Conservation (phyloP, 2,888 invertebrate genomes). For the Icerya purchasi region DNA sequence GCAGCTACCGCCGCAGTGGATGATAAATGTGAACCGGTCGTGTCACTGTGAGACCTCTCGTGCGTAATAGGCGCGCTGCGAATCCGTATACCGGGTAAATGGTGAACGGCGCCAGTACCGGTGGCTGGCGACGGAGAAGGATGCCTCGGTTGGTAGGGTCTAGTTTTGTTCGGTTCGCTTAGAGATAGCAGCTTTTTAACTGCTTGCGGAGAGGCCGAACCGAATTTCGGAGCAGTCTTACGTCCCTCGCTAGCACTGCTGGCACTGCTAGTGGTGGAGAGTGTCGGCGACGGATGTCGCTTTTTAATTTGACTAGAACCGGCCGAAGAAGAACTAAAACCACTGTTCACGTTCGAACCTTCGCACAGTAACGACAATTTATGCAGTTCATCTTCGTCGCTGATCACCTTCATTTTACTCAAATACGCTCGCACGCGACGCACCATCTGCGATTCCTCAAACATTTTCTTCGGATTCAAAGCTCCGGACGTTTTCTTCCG, state of each 20-base stretch:
- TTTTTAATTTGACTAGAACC: slow-evolving; percentile 36
- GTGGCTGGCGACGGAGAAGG: slow-evolving; percentile 22
- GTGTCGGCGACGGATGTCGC: slow-evolving; percentile 76
- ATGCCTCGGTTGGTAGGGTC: slow-evolving; percentile 63
- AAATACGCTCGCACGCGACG: slow-evolving; percentile 89
- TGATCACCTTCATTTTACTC: slow-evolving; percentile 72
- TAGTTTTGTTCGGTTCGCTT: slow-evolving; percentile 66
- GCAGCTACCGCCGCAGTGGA: slow-evolving; percentile 70
- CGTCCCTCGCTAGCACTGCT: slow-evolving; percentile 62
- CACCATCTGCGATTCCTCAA: slow-evolving; percentile 97
- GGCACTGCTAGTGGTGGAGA: slow-evolving; percentile 77
- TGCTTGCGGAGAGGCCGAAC: slow-evolving; percentile 85
- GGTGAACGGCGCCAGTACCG: not conserved
- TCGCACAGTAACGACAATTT: slow-evolving; percentile 80
- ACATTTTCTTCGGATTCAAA: slow-evolving; percentile 94
- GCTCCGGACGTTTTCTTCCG: slow-evolving; percentile 74
- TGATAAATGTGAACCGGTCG: slow-evolving; percentile 40
- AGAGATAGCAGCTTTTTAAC: slow-evolving; percentile 85
- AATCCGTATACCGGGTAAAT: slow-evolving; percentile 26
- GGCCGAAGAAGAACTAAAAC: slow-evolving; percentile 12
- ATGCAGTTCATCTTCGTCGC: slow-evolving; percentile 76
- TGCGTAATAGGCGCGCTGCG: slow-evolving; percentile 11
- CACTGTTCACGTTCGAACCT: slow-evolving; percentile 24
- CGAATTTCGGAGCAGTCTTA: slow-evolving; percentile 30
- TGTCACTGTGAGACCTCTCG: slow-evolving; percentile 7